phyloP scores from a whole-genome alignment of 2,113 vertebrate genomes.

The Diglossa brunneiventris region DNA sequence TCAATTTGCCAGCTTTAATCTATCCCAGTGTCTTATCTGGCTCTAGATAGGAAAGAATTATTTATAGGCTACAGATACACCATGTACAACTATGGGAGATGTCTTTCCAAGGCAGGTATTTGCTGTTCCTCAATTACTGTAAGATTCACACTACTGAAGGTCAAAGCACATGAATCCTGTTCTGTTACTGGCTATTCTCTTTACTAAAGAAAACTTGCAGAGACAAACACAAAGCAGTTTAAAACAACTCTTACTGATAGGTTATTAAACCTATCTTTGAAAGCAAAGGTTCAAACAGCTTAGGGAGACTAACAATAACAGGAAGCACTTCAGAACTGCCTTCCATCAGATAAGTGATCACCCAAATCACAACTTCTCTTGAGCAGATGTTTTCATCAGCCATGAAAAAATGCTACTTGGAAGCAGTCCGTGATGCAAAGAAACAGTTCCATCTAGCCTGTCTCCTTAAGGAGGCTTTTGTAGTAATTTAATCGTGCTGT shows the following conservation, averaged over 20 bases:
- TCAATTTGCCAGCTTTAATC: background rate
- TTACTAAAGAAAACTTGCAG: background rate
- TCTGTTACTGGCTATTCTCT: background rate
- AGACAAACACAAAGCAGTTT: background rate
- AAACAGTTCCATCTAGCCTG: background rate
- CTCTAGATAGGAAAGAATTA: background rate
- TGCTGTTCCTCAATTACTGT: background rate
- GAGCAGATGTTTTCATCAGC: background rate
- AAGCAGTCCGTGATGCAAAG: background rate
- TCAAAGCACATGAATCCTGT: background rate
- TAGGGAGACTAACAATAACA: background rate
- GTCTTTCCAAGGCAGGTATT: background rate
- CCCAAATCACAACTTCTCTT: background rate
- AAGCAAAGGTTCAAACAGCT: background rate
- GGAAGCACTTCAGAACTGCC: background rate
- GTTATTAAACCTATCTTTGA: background rate
- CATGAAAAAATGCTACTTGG: background rate
- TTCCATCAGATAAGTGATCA: background rate
- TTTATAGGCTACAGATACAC: background rate
- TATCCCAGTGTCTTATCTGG: background rate
- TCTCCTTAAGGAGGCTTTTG: background rate
- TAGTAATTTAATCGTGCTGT: background rate
- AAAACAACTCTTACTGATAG: background rate
- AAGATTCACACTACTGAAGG: background rate
- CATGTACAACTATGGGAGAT: background rate